phyloP scores from a whole-genome alignment of 2,113 vertebrate species.

The Ochotona princeps region DNA sequence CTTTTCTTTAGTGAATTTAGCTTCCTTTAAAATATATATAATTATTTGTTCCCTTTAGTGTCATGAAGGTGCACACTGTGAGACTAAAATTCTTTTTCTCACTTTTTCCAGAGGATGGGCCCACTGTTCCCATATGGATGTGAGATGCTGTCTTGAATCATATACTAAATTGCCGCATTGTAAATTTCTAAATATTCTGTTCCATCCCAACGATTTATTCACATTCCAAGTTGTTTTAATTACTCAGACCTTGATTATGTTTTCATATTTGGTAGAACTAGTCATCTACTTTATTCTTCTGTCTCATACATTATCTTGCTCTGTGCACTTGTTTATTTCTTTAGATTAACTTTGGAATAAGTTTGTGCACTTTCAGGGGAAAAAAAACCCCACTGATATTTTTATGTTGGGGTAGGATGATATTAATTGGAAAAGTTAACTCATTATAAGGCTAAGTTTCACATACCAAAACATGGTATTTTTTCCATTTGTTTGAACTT shows the following conservation, averaged over 20 bases:
- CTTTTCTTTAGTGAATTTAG: conserved; percentile 32
- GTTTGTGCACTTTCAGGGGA: not conserved
- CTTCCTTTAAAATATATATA: not conserved
- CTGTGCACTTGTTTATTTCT: not conserved
- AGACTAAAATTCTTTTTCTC: not conserved
- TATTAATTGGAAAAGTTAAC: not conserved
- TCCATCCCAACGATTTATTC: not conserved
- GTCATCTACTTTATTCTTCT: not conserved
- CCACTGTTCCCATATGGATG: not conserved
- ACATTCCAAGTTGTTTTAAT: not conserved
- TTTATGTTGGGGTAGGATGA: not conserved
- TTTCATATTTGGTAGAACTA: not conserved
- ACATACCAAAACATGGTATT: not conserved
- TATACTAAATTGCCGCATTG: not conserved
- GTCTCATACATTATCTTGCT: not conserved
- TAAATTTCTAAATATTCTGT: not conserved
- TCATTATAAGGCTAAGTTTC: not conserved
- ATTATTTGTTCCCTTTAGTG: not conserved
- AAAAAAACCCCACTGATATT: not conserved
- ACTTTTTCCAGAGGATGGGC: not conserved
- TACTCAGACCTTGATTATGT: not conserved
- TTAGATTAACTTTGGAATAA: not conserved
- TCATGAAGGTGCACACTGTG: not conserved
- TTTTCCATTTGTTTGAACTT: not conserved
- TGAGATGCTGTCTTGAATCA: not conserved